Conservation (phyloP, 1,140 invertebrate genomes). For the Drosophila watanabei region DNA sequence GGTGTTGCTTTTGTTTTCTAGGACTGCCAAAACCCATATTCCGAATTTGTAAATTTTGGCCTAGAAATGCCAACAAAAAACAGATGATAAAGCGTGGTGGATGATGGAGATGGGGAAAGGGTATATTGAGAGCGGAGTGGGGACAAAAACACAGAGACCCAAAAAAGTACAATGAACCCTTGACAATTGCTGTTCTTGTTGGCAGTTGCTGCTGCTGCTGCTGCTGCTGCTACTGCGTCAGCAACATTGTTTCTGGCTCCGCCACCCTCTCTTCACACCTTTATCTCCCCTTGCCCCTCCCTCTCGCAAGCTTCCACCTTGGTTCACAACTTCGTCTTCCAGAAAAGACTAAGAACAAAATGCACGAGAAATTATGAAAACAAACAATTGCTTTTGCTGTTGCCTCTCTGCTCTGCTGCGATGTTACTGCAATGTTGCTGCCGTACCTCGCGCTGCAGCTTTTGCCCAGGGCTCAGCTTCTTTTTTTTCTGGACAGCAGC, state of each 20-base stretch:
- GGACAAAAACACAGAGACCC: constrained; percentile 39
- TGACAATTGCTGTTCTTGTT: constrained; percentile 44
- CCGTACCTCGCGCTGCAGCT: constrained; percentile 58
- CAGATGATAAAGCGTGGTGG: constrained; percentile 10
- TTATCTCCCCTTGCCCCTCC: background rate
- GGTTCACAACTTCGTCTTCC: constrained; percentile 12
- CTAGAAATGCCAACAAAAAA: constrained; percentile 53
- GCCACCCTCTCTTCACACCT: background rate
- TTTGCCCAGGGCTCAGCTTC: constrained; percentile 52
- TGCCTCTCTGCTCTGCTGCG: constrained; percentile 26
- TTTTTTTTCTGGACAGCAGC: constrained; percentile 25
- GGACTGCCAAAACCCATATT: constrained; percentile 22
- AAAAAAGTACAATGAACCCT: constrained; percentile 78
- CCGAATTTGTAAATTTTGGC: constrained; percentile 69
- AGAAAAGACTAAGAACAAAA: constrained; percentile 61
- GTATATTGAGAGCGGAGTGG: background rate
- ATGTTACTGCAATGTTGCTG: constrained; percentile 38
- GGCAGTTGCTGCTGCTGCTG: constrained; percentile 15
- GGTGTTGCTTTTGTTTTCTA: background rate
- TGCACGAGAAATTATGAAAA: constrained; percentile 75
- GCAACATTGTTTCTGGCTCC: constrained; percentile 44
- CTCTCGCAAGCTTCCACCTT: background rate
- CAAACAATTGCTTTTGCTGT: constrained; percentile 64
- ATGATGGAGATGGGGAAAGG: background rate
- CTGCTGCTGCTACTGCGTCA: constrained; percentile 24